Evolutionary conservation across 2,888 invertebrate genomes (phyloP), one percentile per base, ranked within the genome.

Genomic region (Lasiommata megera): DNA sequence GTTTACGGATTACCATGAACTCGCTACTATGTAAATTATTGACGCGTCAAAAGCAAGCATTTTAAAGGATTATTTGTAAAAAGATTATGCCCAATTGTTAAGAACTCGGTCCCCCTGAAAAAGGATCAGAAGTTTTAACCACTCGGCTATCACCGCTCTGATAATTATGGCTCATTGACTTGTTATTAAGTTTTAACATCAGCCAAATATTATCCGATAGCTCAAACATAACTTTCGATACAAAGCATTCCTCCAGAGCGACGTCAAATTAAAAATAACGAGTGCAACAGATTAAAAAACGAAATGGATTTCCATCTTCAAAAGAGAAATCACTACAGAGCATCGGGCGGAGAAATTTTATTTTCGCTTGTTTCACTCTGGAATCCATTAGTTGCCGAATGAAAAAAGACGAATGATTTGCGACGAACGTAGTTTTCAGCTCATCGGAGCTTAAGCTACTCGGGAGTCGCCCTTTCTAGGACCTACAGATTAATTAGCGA

Each of bases 341-440:
- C 72, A 67, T 73, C 57, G 60, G 61, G 58, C 51, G 57, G 44
- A 59, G 68, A 62, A 55, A 54, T 61, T 61, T 58, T 58, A 61
- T 61, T 58, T 58, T 58, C 34, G 67, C 74, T 72, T 68, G 62
- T 65, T 67, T 70, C 71, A 59, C 67, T 74, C 60, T 67, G 66
- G 73, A 79, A 78, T 80, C 80, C 81, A 84, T 83, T 83, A 82
- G 77, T 69, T 67, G 66, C 63, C 61, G 64, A 54, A 60, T 61
- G 65, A 64, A 72, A 73, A 75, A 68, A 67, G 65, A 67, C 68
- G 52, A 52, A 52, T 41, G 18, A 52, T 41, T 52, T 61, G 63
- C 65, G 60, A 66, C 59, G 64, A 65, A 73, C 71, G 71, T 73
- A 76, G 73, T 77, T 76, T 77, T 74, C 69, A 74, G 68, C 72